These are phyloP conservation scores for Choristoneura fumiferana DNA, from an alignment of 1,140 invertebrate species.

Conservation along the genomic window DNA sequence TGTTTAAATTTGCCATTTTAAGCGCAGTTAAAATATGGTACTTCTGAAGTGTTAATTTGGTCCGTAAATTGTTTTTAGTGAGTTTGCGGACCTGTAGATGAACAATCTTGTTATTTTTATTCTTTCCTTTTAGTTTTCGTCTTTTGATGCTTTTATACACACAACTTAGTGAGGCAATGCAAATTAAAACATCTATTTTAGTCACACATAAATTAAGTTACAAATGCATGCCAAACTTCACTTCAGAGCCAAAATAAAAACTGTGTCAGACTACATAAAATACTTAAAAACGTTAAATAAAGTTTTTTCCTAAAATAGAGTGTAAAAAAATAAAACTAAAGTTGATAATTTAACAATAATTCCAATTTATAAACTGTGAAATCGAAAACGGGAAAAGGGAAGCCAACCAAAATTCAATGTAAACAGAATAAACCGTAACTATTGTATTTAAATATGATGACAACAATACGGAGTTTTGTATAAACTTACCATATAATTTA, in stretches of 20 bases:
- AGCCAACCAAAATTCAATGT: neutral
- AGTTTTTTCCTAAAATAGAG: too few relatives aligned
- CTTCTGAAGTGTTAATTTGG: constrained; percentile 25
- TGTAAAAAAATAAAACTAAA: neutral
- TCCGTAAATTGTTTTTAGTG: constrained; percentile 40
- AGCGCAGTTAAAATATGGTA: constrained; percentile 17
- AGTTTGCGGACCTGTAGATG: constrained; percentile 66
- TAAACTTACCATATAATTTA: constrained; percentile 87
- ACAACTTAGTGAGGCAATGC: constrained; percentile 19
- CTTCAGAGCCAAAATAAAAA: neutral
- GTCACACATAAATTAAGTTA: constrained; percentile 1
- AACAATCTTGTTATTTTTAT: constrained; percentile 54
- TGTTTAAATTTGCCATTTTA: constrained; percentile 68
- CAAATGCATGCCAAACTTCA: constrained; percentile 1
- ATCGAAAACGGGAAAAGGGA: neutral
- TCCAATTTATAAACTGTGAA: neutral
- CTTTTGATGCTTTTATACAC: constrained; percentile 1
- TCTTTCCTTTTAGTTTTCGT: constrained; percentile 15
- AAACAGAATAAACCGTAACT: neutral
- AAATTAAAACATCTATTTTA: constrained; percentile 13
- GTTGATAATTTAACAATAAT: neutral
- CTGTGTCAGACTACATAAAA: neutral
- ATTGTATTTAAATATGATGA: constrained; percentile 21
- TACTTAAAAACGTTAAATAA: too few relatives aligned
- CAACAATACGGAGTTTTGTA: constrained; percentile 69